phyloP scores from a whole-genome alignment of 2,113 vertebrate genomes.

The Microtus ochrogaster region DNA sequence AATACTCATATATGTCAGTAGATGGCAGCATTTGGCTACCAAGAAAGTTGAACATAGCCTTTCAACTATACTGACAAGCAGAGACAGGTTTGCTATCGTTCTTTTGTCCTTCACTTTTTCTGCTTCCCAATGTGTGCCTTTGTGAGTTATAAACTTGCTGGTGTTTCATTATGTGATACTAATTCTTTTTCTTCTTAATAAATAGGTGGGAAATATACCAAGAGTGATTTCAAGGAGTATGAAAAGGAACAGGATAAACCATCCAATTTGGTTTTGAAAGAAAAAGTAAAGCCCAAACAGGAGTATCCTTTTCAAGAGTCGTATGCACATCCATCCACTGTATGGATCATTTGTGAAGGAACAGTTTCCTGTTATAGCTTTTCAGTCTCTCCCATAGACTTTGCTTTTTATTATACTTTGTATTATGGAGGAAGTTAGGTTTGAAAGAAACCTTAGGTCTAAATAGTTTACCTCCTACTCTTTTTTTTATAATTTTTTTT shows the following conservation, averaged over 20 bases:
- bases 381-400: background rate
- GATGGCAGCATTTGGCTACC: slow-evolving; percentile 79
- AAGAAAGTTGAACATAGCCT: background rate
- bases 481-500: no score
- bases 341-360: background rate
- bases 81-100: background rate
- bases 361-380: background rate
- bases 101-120: slow-evolving; percentile 34
- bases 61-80: background rate
- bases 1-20: slow-evolving; percentile 54
- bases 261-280: slow-evolving; percentile 94
- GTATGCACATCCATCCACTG: background rate
- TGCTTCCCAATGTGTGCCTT: background rate
- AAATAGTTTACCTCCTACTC: slow-evolving; percentile 24
- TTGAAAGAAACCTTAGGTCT: slow-evolving; percentile 48
- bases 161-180: slow-evolving; percentile 24
- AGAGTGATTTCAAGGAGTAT: slow-evolving; percentile 97
- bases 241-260: slow-evolving; percentile 92
- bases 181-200: slow-evolving; percentile 61
- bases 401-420: slow-evolving; percentile 17
- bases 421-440: slow-evolving; percentile 24
- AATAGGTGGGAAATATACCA: slow-evolving; percentile 95
- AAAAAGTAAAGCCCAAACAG: slow-evolving; percentile 93
- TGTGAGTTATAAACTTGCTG: background rate
- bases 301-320: slow-evolving; percentile 94